Evolutionary conservation across 2,797 vertebrate species (phyloP).

Genomic region (Helicolenus hilgendorfi): DNA sequence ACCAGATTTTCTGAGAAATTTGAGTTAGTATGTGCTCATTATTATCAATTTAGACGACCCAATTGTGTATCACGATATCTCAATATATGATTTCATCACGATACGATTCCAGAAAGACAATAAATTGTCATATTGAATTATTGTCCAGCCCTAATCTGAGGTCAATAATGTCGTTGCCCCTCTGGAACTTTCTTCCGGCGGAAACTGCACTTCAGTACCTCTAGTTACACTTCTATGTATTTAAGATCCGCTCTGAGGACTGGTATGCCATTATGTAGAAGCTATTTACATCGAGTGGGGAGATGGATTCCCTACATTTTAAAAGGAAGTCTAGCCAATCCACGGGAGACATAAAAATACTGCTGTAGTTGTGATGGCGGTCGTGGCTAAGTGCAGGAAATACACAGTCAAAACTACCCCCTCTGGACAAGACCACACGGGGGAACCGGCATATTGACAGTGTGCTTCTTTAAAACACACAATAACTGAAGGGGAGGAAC

Average conservation of each 20-base stretch:
- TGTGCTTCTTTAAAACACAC: background rate
- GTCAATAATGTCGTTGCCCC: constrained; percentile 50
- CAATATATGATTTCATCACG: fast-evolving
- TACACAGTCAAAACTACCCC: background rate
- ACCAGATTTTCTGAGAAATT: too few relatives aligned
- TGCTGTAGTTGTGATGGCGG: background rate
- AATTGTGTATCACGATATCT: too few relatives aligned
- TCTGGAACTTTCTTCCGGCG: constrained; percentile 32
- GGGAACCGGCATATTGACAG: background rate
- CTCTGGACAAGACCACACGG: background rate
- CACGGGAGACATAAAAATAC: constrained; percentile 3
- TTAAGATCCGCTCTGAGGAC: constrained; percentile 74
- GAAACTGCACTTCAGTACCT: constrained; percentile 61
- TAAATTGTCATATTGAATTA: too few relatives aligned
- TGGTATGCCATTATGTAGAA: constrained; percentile 49
- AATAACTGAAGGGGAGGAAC: background rate
- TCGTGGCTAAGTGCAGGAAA: background rate
- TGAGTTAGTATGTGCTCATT: too few relatives aligned
- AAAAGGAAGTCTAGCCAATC: background rate
- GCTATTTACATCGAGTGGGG: constrained; percentile 30
- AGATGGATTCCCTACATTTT: constrained; percentile 14
- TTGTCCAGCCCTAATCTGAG: background rate
- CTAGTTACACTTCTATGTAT: constrained; percentile 85
- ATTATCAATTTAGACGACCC: too few relatives aligned
- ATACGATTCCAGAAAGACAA: too few relatives aligned